Conservation (phyloP, 1,140 invertebrate genomes). For the Achroia grisella region DNA sequence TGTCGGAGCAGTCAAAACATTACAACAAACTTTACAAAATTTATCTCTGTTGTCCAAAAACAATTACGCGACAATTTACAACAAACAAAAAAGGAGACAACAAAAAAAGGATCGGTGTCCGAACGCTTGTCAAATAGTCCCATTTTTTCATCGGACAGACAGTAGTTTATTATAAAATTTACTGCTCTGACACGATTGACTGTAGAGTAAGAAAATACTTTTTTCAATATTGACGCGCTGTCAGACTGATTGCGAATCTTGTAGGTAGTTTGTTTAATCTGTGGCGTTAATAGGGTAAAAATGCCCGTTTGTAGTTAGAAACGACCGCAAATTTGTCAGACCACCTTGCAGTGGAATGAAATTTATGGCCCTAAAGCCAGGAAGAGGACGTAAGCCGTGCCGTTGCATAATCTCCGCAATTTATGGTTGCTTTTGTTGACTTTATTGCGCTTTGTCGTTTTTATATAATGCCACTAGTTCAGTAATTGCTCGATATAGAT, state of each 20-base stretch:
- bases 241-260: conserved; percentile 5
- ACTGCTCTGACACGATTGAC: conserved; percentile 2
- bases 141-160: neutral
- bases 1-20: conserved; percentile 37
- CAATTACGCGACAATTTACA: conserved; percentile 40
- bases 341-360: conserved; percentile 63
- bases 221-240: conserved; percentile 5
- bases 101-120: conserved; percentile 41
- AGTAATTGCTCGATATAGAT: conserved; percentile 5
- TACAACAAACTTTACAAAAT: conserved; percentile 21
- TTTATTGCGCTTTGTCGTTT: conserved; percentile 36
- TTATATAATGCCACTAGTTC: conserved; percentile 22
- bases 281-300: conserved; percentile 42
- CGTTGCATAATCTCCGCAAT: conserved; percentile 64
- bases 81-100: conserved; percentile 28
- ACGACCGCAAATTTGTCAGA: conserved; percentile 69
- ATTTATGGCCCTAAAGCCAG: conserved; percentile 60
- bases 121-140: conserved; percentile 5
- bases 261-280: conserved; percentile 14
- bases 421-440: conserved; percentile 56
- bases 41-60: conserved; percentile 34
- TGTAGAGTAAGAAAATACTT: conserved; percentile 24
- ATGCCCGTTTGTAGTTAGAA: conserved; percentile 43
- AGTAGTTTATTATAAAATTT: neutral
- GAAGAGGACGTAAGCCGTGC: conserved; percentile 57